Base-by-base conservation (phyloP, 1,140 invertebrate species). In the Penaeus japonicus region DNA sequence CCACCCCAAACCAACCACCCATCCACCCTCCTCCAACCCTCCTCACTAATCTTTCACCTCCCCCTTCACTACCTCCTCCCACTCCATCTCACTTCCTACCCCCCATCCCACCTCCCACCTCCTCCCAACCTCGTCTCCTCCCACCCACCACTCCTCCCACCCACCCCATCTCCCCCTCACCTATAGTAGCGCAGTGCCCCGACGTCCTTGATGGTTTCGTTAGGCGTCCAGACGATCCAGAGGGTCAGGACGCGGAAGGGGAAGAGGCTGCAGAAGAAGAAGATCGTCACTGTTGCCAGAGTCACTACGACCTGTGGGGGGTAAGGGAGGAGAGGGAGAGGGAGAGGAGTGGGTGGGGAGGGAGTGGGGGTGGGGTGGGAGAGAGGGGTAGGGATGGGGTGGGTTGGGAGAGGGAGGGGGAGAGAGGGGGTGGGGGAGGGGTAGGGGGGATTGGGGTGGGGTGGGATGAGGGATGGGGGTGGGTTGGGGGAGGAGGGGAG, bases 241-340 rank as follows among this genome's bases (percentile, higher is more conserved):
- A 98, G 92, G 0, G 96, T 97, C 17, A 98, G 93, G 7, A 97
- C 95, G 62, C 96, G 94, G 92, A 98, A 97, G 10, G 97, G 97
- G 62, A 98, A 92, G 32, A 98, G 93, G 91, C 97, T 98, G 47
- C 97, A 93, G 92, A 98, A 98, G 92, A 98, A 98, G 18, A 96
- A 96, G n/a, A 96, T 91, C 0, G 98, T 97, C 0, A 99, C 97
- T 1, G 96, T 96, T 3, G 95, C 96, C 22, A 98, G 93, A 97
- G 98, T 98, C 30, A 96, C 92, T 18, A 98, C 96, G 30, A 95
- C 94, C 91, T 2, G 35, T 39, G 35, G 35, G 35, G 35, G 35
- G 35, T 7, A n/a, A n/a, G n/a, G n/a, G n/a, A n/a, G n/a, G 35
- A 39, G n/a, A n/a, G n/a, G n/a, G n/a, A n/a, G n/a, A n/a, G n/a